Conservation (phyloP, 2,888 invertebrate genomes). For the Drosophila meridionalis region DNA sequence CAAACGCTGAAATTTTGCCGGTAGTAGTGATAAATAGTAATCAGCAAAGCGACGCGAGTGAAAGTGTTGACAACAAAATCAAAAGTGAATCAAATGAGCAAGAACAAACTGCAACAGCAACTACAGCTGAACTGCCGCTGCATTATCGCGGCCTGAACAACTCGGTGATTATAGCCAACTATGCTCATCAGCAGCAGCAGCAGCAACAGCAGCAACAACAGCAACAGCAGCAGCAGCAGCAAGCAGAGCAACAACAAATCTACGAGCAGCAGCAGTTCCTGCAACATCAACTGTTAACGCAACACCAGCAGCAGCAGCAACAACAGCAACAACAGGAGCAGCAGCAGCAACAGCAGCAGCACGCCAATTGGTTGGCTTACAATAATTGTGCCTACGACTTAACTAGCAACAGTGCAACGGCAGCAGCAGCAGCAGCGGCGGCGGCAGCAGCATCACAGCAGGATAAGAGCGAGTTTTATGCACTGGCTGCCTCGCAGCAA, state of each 20-base stretch:
- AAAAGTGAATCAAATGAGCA: slow-evolving; percentile 66
- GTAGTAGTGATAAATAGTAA: slow-evolving; percentile 71
- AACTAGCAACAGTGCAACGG: slow-evolving; percentile 56
- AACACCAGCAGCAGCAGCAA: slow-evolving; percentile 68
- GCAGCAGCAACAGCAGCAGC: slow-evolving; percentile 66
- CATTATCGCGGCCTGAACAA: slow-evolving; percentile 84
- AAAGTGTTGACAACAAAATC: slow-evolving; percentile 75
- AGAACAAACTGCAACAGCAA: slow-evolving; percentile 42
- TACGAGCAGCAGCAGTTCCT: slow-evolving; percentile 64
- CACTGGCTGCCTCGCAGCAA: slow-evolving; percentile 66
- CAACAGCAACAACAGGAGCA: slow-evolving; percentile 66
- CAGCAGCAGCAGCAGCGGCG: slow-evolving; percentile 45
- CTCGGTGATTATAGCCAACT: slow-evolving; percentile 83
- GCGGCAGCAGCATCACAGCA: slow-evolving; percentile 52
- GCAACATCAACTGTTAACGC: slow-evolving; percentile 66
- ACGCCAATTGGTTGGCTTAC: slow-evolving; percentile 60
- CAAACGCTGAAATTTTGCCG: slow-evolving; percentile 57
- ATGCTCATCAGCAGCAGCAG: slow-evolving; percentile 67
- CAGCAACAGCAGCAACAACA: slow-evolving; percentile 65
- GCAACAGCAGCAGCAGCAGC: slow-evolving; percentile 53
- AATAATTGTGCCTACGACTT: slow-evolving; percentile 61
- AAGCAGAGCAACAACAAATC: slow-evolving; percentile 64
- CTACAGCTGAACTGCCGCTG: slow-evolving; percentile 64
- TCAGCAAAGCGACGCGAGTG: slow-evolving; percentile 65
- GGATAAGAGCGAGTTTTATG: slow-evolving; percentile 62